Base-by-base conservation (phyloP, 2,888 invertebrate genomes). In the Andrena marginata region DNA sequence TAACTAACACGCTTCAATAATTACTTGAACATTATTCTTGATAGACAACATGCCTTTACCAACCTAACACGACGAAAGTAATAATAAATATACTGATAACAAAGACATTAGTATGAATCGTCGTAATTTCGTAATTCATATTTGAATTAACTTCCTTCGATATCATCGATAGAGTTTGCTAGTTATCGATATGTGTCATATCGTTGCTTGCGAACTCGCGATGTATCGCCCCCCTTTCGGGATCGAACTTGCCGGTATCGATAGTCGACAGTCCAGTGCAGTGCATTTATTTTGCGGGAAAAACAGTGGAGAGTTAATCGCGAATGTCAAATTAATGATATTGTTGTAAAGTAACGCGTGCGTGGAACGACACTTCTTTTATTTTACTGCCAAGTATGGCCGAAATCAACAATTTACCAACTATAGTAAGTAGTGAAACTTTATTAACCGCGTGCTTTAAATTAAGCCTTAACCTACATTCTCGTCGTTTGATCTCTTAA, bases 361-460 rank as follows among this genome's bases (percentile, higher is more conserved):
- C 20, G 33, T 65, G 20, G 2, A 54, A 54, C 8, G 54, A 48
- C 6, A 62, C 23, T 1, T 26, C 35, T 8, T 51, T 48, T 31
- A 29, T 51, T 20, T 10, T n/a, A 51, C 31, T 72, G 26, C 65
- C 7, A 74, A 84, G 3, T n/a, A 93, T 93, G 93, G 90, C 87
- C 29, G 91, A 91, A 87, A 84, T 80, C 63, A 87, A 88, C 56
- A 91, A 80, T 74, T 90, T 90, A 31, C 92, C 91, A 84, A 92
- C 89, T 69, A 87, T 93, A 60, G 93, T 93, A 89, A 92, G 93
- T 89, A 48, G 6, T 54, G 69, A 74, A 42, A 56, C 7, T 64
- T 62, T 31, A 48, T 70, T 8, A n/a, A 62, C 7, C 16, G 20
- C 51, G 31, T 68, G 62, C 16, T 54, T 73, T 64, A 5, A 20